These are phyloP conservation scores for Bimastos eiseni DNA, from an alignment of 2,888 invertebrate species.

Conservation along the genomic window DNA sequence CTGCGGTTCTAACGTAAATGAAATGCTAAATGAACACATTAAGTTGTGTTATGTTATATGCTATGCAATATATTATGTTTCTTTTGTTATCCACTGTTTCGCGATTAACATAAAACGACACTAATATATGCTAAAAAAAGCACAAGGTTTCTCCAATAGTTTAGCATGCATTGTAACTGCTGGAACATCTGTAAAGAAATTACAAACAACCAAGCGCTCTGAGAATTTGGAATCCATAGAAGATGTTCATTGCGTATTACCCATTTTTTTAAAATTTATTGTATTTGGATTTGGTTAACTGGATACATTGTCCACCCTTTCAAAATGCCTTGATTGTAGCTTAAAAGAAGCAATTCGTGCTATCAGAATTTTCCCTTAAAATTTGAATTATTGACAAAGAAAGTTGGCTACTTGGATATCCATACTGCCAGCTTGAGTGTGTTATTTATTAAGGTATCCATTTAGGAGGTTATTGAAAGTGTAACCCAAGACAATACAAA, in stretches of 20 bases:
- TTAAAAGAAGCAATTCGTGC: not conserved
- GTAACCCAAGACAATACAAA: not conserved
- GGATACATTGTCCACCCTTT: not conserved
- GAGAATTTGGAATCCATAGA: not conserved
- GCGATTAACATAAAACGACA: too few species aligned
- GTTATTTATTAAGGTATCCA: too few species aligned
- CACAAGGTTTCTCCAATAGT: not conserved
- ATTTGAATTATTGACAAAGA: not conserved
- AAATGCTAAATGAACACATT: not conserved
- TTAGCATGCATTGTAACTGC: not conserved
- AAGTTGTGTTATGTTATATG: too few species aligned
- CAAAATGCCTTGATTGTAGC: not conserved
- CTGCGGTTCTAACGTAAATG: not conserved
- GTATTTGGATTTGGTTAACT: not conserved
- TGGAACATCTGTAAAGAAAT: not conserved
- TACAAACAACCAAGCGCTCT: not conserved
- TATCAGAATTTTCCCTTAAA: not conserved
- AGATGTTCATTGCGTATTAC: not conserved
- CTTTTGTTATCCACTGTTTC: too few species aligned
- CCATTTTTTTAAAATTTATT: not conserved
- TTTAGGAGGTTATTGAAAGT: too few species aligned
- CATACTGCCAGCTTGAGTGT: not conserved
- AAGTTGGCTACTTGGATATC: not conserved
- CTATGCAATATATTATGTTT: too few species aligned
- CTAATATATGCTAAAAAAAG: not conserved